Percentiles rank a stretch among this genome's conserved stretches.
phyloP scores from a whole-genome alignment of 1,140 invertebrate genomes.

The Eriosoma lanigerum region DNA sequence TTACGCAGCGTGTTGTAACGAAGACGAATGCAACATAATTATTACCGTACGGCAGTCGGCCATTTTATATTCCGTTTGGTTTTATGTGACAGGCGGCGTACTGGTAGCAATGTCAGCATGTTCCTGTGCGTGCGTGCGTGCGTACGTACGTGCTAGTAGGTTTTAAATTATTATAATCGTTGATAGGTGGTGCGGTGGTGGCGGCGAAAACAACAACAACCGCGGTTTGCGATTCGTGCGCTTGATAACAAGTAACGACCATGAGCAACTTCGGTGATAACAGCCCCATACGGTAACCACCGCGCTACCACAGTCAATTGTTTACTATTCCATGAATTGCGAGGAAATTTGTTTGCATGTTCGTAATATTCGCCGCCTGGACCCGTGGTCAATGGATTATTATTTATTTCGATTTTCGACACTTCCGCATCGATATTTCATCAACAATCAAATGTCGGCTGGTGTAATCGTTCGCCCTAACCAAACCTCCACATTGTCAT shows the following conservation, averaged over 20 bases:
- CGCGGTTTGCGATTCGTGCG: neutral
- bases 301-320: neutral
- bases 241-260: too few relatives aligned
- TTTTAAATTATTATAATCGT: too few relatives aligned
- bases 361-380: conserved; percentile 35
- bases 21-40: neutral
- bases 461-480: neutral
- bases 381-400: too few relatives aligned
- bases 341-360: conserved; percentile 47
- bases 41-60: conserved; percentile 11
- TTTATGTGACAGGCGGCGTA: conserved; percentile 31
- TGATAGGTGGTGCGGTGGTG: neutral
- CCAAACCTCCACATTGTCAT: neutral
- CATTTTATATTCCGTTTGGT: conserved; percentile 18
- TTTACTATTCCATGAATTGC: conserved; percentile 50
- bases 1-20: neutral
- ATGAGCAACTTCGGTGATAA: neutral
- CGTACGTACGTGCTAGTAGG: conserved; percentile 14
- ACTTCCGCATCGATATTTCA: neutral
- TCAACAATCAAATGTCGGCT: too few relatives aligned
- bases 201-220: neutral
- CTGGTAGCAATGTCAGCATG: neutral
- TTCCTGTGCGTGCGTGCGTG: neutral
- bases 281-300: neutral
- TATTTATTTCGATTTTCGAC: neutral